Evolutionary conservation across 2,113 vertebrate species (phyloP).

Genomic region (Osmerus mordax): DNA sequence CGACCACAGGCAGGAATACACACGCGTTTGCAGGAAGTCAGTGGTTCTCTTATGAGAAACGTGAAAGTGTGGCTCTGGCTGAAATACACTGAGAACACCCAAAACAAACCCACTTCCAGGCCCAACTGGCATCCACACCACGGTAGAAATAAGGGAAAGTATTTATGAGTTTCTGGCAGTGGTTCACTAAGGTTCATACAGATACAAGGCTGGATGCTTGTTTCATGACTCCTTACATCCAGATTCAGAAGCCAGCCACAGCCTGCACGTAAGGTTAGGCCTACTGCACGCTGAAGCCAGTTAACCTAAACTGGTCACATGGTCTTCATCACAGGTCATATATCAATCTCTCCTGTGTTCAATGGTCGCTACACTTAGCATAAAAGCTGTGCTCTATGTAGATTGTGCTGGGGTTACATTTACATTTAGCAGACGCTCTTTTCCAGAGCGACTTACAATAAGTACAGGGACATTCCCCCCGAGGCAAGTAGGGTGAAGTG

Average conservation of each 20-base stretch:
- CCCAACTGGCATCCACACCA: constrained; percentile 64
- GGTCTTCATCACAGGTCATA: too few species aligned
- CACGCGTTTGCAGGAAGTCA: constrained; percentile 65
- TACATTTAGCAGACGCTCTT: too few species aligned
- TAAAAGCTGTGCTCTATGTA: too few species aligned
- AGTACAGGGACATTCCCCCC: too few species aligned
- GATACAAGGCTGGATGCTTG: constrained; percentile 49
- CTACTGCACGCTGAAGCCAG: too few species aligned
- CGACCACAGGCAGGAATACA: constrained; percentile 63
- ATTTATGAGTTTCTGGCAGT: constrained; percentile 71
- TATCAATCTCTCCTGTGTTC: too few species aligned
- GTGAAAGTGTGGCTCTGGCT: constrained; percentile 55
- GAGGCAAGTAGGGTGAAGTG: too few species aligned
- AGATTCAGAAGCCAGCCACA: constrained; percentile 4
- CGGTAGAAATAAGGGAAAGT: constrained; percentile 69
- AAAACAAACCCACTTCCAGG: constrained; percentile 72
- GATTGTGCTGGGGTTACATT: too few species aligned
- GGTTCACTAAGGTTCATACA: constrained; percentile 55
- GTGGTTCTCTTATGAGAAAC: constrained; percentile 64
- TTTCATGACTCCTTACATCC: constrained; percentile 5
- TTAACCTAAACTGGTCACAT: too few species aligned
- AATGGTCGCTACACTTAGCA: too few species aligned
- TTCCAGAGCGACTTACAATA: too few species aligned
- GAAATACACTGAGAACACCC: constrained; percentile 65
- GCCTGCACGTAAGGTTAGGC: not conserved